Evolutionary conservation across 2,113 vertebrate genomes (phyloP), one percentile per base, ranked within the genome.

Genomic region (Pterocles burchelli): DNA sequence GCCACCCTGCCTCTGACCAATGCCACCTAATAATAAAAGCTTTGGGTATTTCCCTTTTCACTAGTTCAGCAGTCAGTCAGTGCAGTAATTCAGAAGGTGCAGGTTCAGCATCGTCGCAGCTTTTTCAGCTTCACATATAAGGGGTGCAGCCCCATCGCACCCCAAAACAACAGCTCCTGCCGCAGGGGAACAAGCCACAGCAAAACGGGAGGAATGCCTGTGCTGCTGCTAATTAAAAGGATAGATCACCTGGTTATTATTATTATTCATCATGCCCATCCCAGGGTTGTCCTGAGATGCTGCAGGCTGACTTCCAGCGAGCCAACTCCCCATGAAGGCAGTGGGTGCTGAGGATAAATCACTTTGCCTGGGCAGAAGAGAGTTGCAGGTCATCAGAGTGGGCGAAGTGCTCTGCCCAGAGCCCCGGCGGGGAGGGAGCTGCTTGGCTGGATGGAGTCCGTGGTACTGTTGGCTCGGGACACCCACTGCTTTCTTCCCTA

Each of bases 371-470:
- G 51, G 16, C 49, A 68, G 45, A 59, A 46, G 18, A 41, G 22
- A 0, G 0, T 33, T 9, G 33, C 12, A 8, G 36, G 25, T 36
- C 6, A 2, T 7, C 3, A 41, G 52, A 54, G 11, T 1, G 18
- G 43, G 26, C 0, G 6, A 61, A 36, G 6, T 9, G 36, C 45
- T 75, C 21, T 65, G 51, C 51, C 51, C 62, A 21, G 51, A 43
- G 52, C 52, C 6, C 41, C 18, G 3, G 45, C 5, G 8, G 7
- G 34, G 28, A 58, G 68, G 72, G 36, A 78, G 25, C 17, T 68
- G 58, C 36, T 52, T 6, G 9, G 48, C 41, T 55, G 20, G 5
- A 21, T 1, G 11, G 38, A 84, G 52, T 7, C 36, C 1, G 0
- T 17, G 48, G 25, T 61, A 31, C 54, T 58, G 51, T 46, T 48